Conservation (phyloP, 2,888 invertebrate species). For the Nycteola revayana region DNA sequence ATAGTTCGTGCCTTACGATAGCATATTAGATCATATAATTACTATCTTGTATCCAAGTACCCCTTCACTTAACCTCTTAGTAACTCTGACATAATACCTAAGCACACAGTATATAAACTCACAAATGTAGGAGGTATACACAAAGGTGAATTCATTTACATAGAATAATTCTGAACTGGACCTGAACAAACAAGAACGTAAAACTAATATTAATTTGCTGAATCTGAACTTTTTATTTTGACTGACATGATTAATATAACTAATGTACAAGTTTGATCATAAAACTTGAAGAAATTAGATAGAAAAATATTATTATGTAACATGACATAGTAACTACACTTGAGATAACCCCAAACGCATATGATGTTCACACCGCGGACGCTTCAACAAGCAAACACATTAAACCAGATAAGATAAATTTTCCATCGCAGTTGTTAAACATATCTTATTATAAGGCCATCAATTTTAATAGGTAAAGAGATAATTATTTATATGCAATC, state of each 20-base stretch:
- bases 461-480: slow-evolving; percentile 11
- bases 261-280: too few relatives aligned
- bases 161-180: too few relatives aligned
- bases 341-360: slow-evolving; percentile 52
- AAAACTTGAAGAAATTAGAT: slow-evolving; percentile 9
- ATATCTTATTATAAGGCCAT: slow-evolving; percentile 13
- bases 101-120: slow-evolving; percentile 7
- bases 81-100: slow-evolving; percentile 16
- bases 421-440: slow-evolving; percentile 40
- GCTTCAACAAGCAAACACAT: slow-evolving; percentile 38
- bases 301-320: slow-evolving; percentile 21
- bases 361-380: slow-evolving; percentile 36
- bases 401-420: slow-evolving; percentile 62
- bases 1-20: slow-evolving; percentile 13
- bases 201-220: slow-evolving; percentile 3
- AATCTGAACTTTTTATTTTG: neutral
- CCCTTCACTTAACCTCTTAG: slow-evolving; percentile 23
- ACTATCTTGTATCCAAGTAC: slow-evolving; percentile 9
- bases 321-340: slow-evolving; percentile 42
- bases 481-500: slow-evolving; percentile 10
- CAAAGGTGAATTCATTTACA: slow-evolving; percentile 7
- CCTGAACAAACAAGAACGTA: slow-evolving; percentile 12
- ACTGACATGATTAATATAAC: too few relatives aligned
- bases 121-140: slow-evolving; percentile 8
- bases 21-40: slow-evolving; percentile 17